Conservation (phyloP, 2,113 vertebrate genomes). For the Neolamprologus cancellatus region DNA sequence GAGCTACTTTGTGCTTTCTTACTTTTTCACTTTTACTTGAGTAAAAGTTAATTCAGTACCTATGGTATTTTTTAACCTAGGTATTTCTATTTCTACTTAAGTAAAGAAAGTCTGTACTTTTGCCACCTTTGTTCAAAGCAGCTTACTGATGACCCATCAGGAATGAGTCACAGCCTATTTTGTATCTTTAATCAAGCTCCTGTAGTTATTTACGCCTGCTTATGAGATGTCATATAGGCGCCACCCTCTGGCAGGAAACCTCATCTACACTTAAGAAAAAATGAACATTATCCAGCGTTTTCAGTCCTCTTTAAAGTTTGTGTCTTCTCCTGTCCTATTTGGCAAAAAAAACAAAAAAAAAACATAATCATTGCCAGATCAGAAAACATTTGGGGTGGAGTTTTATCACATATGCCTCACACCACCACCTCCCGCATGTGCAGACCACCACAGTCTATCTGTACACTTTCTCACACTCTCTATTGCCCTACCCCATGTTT, state of each 20-base stretch:
- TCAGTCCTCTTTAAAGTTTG: not conserved
- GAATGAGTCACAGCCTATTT: not conserved
- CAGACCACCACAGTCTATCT: slow-evolving; percentile 31
- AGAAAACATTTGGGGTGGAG: not conserved
- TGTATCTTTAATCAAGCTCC: slow-evolving; percentile 7
- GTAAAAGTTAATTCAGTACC: not conserved
- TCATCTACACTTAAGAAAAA: slow-evolving; percentile 3
- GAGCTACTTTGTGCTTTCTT: not conserved
- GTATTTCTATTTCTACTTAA: not conserved
- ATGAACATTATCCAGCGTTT: not conserved
- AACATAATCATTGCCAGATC: not conserved
- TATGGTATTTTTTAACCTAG: not conserved
- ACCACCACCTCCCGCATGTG: not conserved
- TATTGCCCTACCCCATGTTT: slow-evolving; percentile 39
- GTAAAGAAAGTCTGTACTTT: not conserved
- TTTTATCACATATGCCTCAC: not conserved
- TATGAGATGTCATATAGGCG: slow-evolving; percentile 51
- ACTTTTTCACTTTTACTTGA: not conserved
- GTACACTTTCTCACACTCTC: slow-evolving; percentile 55
- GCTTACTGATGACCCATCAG: not conserved
- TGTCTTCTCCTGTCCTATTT: not conserved
- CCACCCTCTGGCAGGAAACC: slow-evolving; percentile 59
- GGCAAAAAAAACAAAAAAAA: not conserved
- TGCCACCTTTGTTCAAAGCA: not conserved
- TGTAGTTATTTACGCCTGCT: slow-evolving; percentile 11